Conservation (phyloP, 1,140 invertebrate species). For the Heterodera schachtii region DNA sequence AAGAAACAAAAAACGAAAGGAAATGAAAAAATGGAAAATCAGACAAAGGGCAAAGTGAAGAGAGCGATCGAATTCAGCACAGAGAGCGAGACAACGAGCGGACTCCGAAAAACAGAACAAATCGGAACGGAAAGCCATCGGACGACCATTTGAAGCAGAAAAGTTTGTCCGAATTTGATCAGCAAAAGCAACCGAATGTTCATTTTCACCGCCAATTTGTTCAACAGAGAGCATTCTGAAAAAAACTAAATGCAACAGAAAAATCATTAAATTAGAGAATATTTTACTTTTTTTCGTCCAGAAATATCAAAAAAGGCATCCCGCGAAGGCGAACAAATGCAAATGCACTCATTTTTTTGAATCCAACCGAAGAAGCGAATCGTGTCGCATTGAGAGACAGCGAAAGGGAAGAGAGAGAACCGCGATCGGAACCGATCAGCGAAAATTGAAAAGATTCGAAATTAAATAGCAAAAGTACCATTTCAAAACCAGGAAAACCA, state of each 20-base stretch:
- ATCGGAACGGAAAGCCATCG: constrained; percentile 13
- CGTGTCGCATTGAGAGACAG: neutral
- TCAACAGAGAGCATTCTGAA: neutral
- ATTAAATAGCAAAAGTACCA: no score
- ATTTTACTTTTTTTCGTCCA: neutral
- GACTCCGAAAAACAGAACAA: constrained; percentile 11
- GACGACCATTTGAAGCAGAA: neutral
- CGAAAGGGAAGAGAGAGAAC: neutral
- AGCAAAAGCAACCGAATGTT: neutral
- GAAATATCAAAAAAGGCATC: neutral
- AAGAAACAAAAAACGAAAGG: neutral
- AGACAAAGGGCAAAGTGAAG: constrained; percentile 2
- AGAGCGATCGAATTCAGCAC: neutral
- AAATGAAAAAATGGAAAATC: no score
- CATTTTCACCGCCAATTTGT: neutral
- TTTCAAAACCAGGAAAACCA: neutral
- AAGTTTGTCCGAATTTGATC: neutral
- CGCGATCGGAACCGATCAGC: neutral
- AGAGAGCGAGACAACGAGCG: neutral
- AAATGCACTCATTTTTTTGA: constrained; percentile 2
- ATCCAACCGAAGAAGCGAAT: neutral
- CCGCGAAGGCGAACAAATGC: neutral
- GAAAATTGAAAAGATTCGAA: neutral
- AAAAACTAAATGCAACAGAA: neutral
- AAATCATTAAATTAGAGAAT: no score